Evolutionary conservation across 2,888 invertebrate species (phyloP).

Genomic region (Globia sparganii): DNA sequence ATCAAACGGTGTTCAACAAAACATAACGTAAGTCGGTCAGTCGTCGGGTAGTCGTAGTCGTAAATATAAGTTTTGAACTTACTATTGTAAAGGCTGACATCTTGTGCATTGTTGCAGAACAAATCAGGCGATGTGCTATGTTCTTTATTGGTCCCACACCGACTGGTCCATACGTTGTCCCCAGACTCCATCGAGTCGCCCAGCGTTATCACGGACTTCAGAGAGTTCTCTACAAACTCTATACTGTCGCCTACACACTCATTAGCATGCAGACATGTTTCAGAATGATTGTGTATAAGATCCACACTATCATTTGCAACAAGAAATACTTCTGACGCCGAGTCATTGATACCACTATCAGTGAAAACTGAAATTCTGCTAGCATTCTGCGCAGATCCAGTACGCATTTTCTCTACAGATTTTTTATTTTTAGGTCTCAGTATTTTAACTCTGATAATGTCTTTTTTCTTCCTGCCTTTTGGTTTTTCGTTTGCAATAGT

Average conservation of each 20-base stretch:
- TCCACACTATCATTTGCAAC: slow-evolving; percentile 77
- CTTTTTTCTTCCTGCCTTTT: slow-evolving; percentile 78
- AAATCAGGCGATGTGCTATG: slow-evolving; percentile 67
- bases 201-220: slow-evolving; percentile 76
- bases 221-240: slow-evolving; percentile 76
- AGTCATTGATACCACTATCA: slow-evolving; percentile 81
- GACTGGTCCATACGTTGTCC: slow-evolving; percentile 52
- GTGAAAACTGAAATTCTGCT: slow-evolving; percentile 70
- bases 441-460: slow-evolving; percentile 86
- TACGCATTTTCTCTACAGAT: slow-evolving; percentile 43
- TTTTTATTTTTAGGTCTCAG: slow-evolving; percentile 75
- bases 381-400: slow-evolving; percentile 42
- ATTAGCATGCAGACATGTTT: slow-evolving; percentile 82
- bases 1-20: not conserved
- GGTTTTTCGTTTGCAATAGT: slow-evolving; percentile 55
- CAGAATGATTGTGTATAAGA: slow-evolving; percentile 87
- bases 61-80: slow-evolving; percentile 38
- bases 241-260: slow-evolving; percentile 82
- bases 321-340: slow-evolving; percentile 72
- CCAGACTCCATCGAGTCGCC: slow-evolving; percentile 67
- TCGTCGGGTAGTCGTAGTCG: no score
- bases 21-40: slow-evolving; percentile 1
- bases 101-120: slow-evolving; percentile 74
- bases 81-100: slow-evolving; percentile 66
- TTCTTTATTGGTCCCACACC: slow-evolving; percentile 58